A percentile compares a stretch with the other conserved stretches of the same genome.
Evolutionary conservation across 2,888 invertebrate genomes (phyloP).

Genomic region (Hermaeophaga mercurialis): DNA sequence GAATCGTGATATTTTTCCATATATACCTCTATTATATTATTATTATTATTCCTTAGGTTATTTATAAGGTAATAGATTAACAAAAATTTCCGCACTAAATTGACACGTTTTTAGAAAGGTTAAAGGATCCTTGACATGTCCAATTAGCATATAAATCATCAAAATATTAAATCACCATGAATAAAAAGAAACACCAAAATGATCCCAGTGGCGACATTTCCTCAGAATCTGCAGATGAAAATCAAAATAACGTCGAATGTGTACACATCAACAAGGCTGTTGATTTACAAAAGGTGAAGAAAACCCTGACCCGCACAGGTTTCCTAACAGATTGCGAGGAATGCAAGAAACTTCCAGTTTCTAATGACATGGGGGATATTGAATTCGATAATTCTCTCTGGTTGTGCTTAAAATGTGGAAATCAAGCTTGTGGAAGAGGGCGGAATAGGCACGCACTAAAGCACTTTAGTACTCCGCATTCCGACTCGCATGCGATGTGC

Average conservation of each 20-base stretch:
- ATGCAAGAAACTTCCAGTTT: slow-evolving; percentile 46
- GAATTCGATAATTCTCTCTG: slow-evolving; percentile 65
- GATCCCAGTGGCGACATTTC: slow-evolving; percentile 71
- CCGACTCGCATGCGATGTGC: slow-evolving; percentile 76
- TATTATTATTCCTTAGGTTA: background rate
- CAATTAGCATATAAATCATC: slow-evolving; percentile 28
- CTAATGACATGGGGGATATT: slow-evolving; percentile 47
- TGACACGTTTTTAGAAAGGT: slow-evolving; percentile 23
- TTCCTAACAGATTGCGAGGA: slow-evolving; percentile 61
- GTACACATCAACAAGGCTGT: slow-evolving; percentile 73
- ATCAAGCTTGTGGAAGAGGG: slow-evolving; percentile 74
- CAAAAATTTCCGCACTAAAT: slow-evolving; percentile 1
- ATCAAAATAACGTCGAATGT: slow-evolving; percentile 66
- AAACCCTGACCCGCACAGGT: slow-evolving; percentile 56
- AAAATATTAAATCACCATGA: slow-evolving; percentile 59
- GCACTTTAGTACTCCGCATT: slow-evolving; percentile 76
- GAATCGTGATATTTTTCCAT: background rate
- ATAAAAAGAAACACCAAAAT: slow-evolving; percentile 75
- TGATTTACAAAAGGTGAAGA: slow-evolving; percentile 66
- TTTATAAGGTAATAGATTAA: background rate
- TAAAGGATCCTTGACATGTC: slow-evolving; percentile 27
- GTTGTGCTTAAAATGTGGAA: slow-evolving; percentile 83
- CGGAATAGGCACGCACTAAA: slow-evolving; percentile 73
- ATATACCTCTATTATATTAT: background rate
- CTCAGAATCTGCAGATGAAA: slow-evolving; percentile 74